These are phyloP conservation scores for Dicrostonyx torquatus DNA, from an alignment of 2,797 vertebrate genomes.

Conservation along the genomic window DNA sequence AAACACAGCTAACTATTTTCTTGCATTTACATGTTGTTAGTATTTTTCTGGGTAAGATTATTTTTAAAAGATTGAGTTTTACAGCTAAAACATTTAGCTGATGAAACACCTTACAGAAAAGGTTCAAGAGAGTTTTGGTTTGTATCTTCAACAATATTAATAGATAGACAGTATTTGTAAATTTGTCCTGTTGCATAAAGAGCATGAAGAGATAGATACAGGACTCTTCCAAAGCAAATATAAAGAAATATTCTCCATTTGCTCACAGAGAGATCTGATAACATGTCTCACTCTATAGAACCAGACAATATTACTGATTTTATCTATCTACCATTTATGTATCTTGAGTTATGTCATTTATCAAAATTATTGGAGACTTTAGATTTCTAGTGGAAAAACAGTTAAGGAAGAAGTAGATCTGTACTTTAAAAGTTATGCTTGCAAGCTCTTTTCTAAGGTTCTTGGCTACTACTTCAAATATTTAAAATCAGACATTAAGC, in stretches of 20 bases:
- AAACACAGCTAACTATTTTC: neutral
- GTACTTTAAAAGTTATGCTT: neutral
- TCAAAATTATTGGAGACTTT: neutral
- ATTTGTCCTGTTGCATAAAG: neutral
- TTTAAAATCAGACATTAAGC: neutral
- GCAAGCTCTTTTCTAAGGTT: neutral
- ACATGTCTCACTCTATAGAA: neutral
- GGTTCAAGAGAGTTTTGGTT: neutral
- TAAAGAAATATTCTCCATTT: neutral
- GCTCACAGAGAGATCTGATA: constrained; percentile 3
- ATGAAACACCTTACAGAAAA: neutral
- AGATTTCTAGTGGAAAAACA: neutral
- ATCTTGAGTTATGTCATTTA: constrained; percentile 23
- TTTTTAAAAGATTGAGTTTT: neutral
- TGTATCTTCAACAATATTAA: neutral
- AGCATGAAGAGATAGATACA: neutral
- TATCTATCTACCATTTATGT: neutral
- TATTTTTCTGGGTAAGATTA: neutral
- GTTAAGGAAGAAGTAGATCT: neutral
- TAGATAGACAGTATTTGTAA: neutral
- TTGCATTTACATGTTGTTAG: neutral
- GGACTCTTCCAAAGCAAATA: constrained; percentile 1
- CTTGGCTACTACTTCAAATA: neutral
- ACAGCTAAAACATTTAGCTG: neutral
- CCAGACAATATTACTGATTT: neutral